Percentiles rank a stretch among this genome's conserved stretches.
Evolutionary conservation across 2,797 vertebrate species (phyloP).

Genomic region (Sparidentex hasta): DNA sequence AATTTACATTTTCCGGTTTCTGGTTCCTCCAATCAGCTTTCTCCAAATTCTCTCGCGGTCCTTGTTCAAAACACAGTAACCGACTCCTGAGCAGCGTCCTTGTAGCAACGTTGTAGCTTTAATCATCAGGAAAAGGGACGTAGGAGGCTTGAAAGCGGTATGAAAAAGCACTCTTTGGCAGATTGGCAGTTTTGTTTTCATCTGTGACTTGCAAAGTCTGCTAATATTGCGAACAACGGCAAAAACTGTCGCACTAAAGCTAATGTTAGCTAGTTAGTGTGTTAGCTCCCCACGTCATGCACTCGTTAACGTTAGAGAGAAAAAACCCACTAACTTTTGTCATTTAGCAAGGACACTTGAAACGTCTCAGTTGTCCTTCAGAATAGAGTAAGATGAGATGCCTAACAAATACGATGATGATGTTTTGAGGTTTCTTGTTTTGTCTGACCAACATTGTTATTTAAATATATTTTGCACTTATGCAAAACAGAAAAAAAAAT

Average conservation of each 20-base stretch:
- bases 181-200: rapidly evolving
- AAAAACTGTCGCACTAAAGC: neutral
- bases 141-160: constrained; percentile 23
- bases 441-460: neutral
- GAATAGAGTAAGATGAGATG: too few relatives aligned
- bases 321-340: neutral
- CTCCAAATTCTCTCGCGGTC: constrained; percentile 68
- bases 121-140: neutral
- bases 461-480: neutral
- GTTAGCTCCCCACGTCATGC: constrained; percentile 18
- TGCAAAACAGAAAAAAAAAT: neutral
- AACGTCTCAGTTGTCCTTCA: too few relatives aligned
- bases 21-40: constrained; percentile 76
- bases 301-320: neutral
- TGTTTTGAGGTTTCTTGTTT: neutral
- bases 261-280: constrained; percentile 17
- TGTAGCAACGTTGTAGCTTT: neutral
- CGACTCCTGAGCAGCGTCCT: neutral
- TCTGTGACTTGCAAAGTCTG: rapidly evolving
- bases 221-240: neutral
- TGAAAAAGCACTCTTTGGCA: rapidly evolving
- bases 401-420: neutral
- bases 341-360: neutral
- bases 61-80: constrained; percentile 78
- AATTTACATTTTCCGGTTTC: constrained; percentile 42